Percentiles rank a stretch among this genome's conserved stretches.
phyloP scores from a whole-genome alignment of 1,140 invertebrate species.

The Apis laboriosa region DNA sequence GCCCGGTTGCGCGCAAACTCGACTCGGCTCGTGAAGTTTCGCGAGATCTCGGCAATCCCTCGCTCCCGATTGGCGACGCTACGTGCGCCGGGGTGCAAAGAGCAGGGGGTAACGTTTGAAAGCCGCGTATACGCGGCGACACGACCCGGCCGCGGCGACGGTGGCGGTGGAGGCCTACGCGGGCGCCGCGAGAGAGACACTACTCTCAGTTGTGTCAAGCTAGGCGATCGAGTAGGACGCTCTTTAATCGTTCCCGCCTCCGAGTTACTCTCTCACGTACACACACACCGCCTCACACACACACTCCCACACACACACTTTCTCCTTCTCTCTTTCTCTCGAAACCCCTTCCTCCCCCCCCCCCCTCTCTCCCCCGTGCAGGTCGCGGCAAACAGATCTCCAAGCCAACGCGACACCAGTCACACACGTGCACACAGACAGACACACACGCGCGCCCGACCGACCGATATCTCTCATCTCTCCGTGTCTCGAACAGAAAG shows the following conservation, averaged over 20 bases:
- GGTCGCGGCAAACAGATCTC: neutral
- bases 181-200: conserved; percentile 70
- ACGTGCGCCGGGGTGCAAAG: conserved; percentile 39
- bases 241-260: conserved; percentile 79
- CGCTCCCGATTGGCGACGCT: conserved; percentile 55
- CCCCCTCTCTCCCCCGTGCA: neutral
- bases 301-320: conserved; percentile 53
- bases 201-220: conserved; percentile 79
- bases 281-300: conserved; percentile 60
- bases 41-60: conserved; percentile 30
- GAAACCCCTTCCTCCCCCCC: too few species aligned
- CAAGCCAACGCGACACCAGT: conserved; percentile 48
- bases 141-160: conserved; percentile 54
- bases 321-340: conserved; percentile 7
- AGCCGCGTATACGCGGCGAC: conserved; percentile 69
- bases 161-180: conserved; percentile 66
- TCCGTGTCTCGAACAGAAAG: neutral
- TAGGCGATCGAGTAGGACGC: conserved; percentile 81
- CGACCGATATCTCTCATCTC: conserved; percentile 47
- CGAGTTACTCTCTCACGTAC: conserved; percentile 70
- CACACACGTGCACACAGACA: conserved; percentile 49
- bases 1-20: conserved; percentile 57
- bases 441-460: conserved; percentile 60
- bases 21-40: conserved; percentile 51
- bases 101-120: conserved; percentile 73